Base-by-base conservation (phyloP, 2,797 vertebrate genomes). In the Scolopax rusticola region DNA sequence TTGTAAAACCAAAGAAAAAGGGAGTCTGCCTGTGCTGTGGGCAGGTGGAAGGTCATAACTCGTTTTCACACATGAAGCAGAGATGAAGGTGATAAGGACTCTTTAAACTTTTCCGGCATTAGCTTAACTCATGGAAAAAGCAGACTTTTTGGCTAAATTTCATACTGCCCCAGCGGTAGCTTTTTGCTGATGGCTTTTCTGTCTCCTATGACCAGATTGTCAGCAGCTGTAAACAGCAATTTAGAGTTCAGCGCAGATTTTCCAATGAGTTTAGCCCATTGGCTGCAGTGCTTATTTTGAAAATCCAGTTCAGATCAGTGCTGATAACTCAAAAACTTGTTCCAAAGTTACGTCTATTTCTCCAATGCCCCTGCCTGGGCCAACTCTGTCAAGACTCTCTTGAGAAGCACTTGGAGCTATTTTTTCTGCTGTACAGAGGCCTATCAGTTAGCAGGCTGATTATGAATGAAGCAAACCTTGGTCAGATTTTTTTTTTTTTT, bases 101-200 rank as follows among this genome's bases (percentile, higher is more conserved):
- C 90, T 95, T 53, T 93, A 95, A 95, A 85, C 88, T 95, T 95
- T 97, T 93, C 88, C 64, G 61, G 94, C 86, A 83, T 89, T 95
- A 93, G 78, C 45, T 95, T 68, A 70, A 75, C 60, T 92, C 84
- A 83, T 94, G 94, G 94, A 93, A 94, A 95, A 96, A 94, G 45
- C 95, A 95, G 89, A 60, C 43, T 56, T 90, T 91, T 74, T 93
- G 93, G 95, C 94, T 89, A 74, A 77, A 89, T 87, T 79, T 90
- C 75, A 16, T 68, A 57, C 19, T 71, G 53, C 71, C 30, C 60
- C 41, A 87, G 88, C 0, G 0, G 77, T 13, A 95, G 93, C 74
- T 41, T 80, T 90, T 87, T 82, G 56, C 64, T 93, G 45, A 91
- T 94, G 88, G 68, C 53, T 95, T 96, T 90, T 95, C 61, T 93